phyloP scores from a whole-genome alignment of 2,113 vertebrate genomes.

The Coptodon rendalli region DNA sequence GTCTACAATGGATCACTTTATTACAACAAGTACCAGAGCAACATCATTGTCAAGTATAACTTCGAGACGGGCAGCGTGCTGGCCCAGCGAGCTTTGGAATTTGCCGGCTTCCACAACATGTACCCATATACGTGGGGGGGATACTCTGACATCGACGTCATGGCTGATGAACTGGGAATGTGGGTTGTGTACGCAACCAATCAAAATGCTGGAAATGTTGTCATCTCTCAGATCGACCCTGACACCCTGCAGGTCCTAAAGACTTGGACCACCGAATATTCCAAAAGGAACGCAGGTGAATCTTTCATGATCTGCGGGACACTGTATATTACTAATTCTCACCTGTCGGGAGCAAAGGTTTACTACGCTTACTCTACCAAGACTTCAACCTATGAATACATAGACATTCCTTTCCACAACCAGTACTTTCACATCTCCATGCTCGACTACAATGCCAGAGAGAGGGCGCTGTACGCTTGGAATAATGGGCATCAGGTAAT shows the following conservation, averaged over 20 bases:
- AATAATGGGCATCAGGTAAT: conserved; percentile 98
- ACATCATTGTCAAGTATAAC: conserved; percentile 97
- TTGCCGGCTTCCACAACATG: conserved; percentile 95
- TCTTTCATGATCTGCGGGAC: conserved; percentile 99
- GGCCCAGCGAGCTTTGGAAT: conserved; percentile 89
- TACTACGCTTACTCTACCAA: conserved; percentile 97
- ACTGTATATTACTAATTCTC: conserved; percentile 94
- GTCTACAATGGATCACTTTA: conserved; percentile 97
- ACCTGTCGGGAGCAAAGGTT: conserved; percentile 95
- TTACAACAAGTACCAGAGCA: conserved; percentile 99
- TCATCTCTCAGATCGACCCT: conserved; percentile 89
- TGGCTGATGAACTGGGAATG: conserved; percentile 95
- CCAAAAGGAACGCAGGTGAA: conserved; percentile 95
- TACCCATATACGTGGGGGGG: conserved; percentile 98
- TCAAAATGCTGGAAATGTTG: conserved; percentile 96
- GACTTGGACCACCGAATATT: conserved; percentile 96
- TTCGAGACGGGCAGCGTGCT: conserved; percentile 87
- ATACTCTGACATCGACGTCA: conserved; percentile 95
- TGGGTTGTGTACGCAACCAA: conserved; percentile 98
- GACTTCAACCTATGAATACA: conserved; percentile 93
- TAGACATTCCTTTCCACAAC: conserved; percentile 97
- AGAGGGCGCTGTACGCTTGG: conserved; percentile 95
- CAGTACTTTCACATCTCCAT: conserved; percentile 99
- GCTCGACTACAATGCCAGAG: conserved; percentile 96
- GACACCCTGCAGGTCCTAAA: conserved; percentile 88